Conservation (phyloP, 2,888 invertebrate genomes). For the Hirtodrosophila cameraria region DNA sequence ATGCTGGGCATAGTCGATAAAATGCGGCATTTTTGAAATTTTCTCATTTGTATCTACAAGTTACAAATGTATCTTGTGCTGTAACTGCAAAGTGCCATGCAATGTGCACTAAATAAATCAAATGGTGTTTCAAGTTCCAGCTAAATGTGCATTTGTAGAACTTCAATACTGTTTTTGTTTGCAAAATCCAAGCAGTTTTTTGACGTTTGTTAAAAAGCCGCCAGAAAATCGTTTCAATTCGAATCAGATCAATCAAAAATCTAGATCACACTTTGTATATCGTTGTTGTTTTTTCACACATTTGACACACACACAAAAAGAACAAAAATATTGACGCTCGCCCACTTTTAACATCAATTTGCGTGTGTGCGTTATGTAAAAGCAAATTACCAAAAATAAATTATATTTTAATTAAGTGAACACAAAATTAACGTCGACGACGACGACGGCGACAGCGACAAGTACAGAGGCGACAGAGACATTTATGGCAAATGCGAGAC, state of each 20-base stretch:
- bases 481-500: constrained; percentile 56
- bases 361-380: constrained; percentile 67
- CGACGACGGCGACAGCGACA: constrained; percentile 21
- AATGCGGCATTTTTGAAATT: constrained; percentile 5
- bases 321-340: constrained; percentile 10
- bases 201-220: not conserved
- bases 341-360: constrained; percentile 43
- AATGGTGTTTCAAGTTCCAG: not conserved
- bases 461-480: constrained; percentile 43
- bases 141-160: constrained; percentile 1
- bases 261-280: constrained; percentile 32
- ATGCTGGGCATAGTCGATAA: constrained; percentile 10
- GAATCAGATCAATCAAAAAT: constrained; percentile 52
- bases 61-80: constrained; percentile 23
- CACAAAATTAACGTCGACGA: constrained; percentile 27
- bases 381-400: constrained; percentile 62
- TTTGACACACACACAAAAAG: constrained; percentile 36
- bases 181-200: not conserved
- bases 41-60: constrained; percentile 24
- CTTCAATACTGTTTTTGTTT: not conserved
- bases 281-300: constrained; percentile 46
- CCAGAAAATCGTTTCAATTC: constrained; percentile 30
- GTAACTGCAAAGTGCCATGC: constrained; percentile 8
- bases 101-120: constrained; percentile 14
- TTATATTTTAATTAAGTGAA: constrained; percentile 53